phyloP scores from a whole-genome alignment of 2,113 vertebrate species.

The Nesoenas mayeri region DNA sequence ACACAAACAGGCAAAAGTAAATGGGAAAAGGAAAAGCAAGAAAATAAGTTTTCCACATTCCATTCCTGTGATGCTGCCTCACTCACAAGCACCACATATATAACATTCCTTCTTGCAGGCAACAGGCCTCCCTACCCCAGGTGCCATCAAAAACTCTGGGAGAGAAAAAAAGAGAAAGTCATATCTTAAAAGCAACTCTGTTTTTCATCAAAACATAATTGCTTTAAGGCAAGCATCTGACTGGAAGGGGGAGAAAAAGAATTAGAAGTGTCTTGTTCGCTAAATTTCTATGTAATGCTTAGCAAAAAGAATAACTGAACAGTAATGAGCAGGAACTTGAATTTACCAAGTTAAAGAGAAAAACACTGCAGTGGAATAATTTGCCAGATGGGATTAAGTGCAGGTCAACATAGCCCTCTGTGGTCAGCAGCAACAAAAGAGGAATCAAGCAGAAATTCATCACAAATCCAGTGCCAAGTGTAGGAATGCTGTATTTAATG shows the following conservation, averaged over 20 bases:
- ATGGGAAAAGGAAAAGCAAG: constrained; percentile 29
- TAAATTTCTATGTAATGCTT: background rate
- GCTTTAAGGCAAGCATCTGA: constrained; percentile 39
- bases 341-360: background rate
- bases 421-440: constrained; percentile 37
- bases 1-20: background rate
- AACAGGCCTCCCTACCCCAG: constrained; percentile 32
- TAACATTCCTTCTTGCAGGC: constrained; percentile 52
- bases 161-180: background rate
- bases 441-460: constrained; percentile 3
- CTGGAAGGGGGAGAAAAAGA: background rate
- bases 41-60: constrained; percentile 57
- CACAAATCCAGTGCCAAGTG: background rate
- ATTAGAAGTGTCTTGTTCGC: background rate
- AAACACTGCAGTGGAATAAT: constrained; percentile 5
- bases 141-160: constrained; percentile 53
- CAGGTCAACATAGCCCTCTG: background rate
- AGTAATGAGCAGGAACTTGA: background rate
- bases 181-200: constrained; percentile 12
- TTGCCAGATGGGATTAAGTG: constrained; percentile 23
- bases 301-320: constrained; percentile 22
- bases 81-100: constrained; percentile 7
- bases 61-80: constrained; percentile 7
- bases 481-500: background rate
- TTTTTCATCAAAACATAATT: constrained; percentile 36